These are phyloP conservation scores for Drosophila athabasca DNA, from an alignment of 1,140 invertebrate species.

Conservation along the genomic window DNA sequence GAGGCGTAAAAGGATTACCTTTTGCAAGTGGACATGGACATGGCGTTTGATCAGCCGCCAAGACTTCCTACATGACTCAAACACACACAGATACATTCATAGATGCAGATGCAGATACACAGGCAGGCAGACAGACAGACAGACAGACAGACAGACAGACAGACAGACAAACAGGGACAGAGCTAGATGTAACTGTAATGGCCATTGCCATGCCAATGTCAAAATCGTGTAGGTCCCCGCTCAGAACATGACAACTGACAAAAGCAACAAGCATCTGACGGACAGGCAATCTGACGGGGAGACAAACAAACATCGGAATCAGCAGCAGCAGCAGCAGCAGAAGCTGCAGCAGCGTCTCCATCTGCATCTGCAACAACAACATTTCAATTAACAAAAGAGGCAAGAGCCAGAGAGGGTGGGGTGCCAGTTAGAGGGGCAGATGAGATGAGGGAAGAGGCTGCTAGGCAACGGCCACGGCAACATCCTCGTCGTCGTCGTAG, in stretches of 20 bases:
- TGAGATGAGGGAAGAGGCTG: background rate
- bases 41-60: constrained; percentile 50
- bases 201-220: constrained; percentile 51
- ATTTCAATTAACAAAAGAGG: constrained; percentile 71
- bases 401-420: background rate
- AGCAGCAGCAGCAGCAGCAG: constrained; percentile 11
- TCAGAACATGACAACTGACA: constrained; percentile 58
- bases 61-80: constrained; percentile 44
- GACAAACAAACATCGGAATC: constrained; percentile 54
- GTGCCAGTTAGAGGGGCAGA: background rate
- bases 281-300: constrained; percentile 34
- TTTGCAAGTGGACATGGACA: constrained; percentile 49
- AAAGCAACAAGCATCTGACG: constrained; percentile 58
- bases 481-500: constrained; percentile 14
- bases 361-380: constrained; percentile 52
- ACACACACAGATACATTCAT: background rate
- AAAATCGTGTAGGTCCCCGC: constrained; percentile 61
- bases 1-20: constrained; percentile 71
- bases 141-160: constrained; percentile 17
- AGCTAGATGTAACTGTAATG: constrained; percentile 66
- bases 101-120: constrained; percentile 4
- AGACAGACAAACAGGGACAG: constrained; percentile 31
- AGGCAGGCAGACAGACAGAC: constrained; percentile 1
- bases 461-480: background rate
- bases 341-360: constrained; percentile 5